phyloP scores from a whole-genome alignment of 2,888 invertebrate species.

The Dione juno region DNA sequence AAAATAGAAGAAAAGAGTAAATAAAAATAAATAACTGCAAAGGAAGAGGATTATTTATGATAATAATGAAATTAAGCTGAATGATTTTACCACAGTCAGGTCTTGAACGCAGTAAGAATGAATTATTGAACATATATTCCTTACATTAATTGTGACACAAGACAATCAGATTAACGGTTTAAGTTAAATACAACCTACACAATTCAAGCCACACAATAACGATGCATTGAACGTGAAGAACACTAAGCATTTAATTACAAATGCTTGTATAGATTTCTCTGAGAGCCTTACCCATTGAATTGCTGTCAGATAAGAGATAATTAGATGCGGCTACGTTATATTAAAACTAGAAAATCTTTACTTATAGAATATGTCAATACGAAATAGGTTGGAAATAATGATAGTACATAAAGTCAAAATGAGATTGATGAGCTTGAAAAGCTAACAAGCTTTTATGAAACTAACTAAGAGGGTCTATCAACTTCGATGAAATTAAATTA shows the following conservation, averaged over 20 bases:
- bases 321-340: constrained; percentile 51
- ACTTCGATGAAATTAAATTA: constrained; percentile 15
- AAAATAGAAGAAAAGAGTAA: background rate
- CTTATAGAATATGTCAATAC: constrained; percentile 13
- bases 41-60: background rate
- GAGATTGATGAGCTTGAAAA: background rate
- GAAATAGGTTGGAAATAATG: background rate
- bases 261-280: constrained; percentile 60
- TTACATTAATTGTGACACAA: constrained; percentile 27
- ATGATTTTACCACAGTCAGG: background rate
- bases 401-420: background rate
- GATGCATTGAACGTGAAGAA: constrained; percentile 68
- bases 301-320: constrained; percentile 70
- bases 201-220: constrained; percentile 59
- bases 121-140: constrained; percentile 8
- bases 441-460: constrained; percentile 1
- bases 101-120: background rate
- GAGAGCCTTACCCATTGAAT: constrained; percentile 71
- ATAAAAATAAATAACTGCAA: background rate
- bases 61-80: background rate
- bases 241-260: constrained; percentile 63
- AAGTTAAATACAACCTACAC: constrained; percentile 55
- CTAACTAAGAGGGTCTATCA: constrained; percentile 26
- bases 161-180: constrained; percentile 41
- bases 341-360: constrained; percentile 18